Percentiles rank a stretch among this genome's conserved stretches.
Evolutionary conservation across 2,888 invertebrate genomes (phyloP).

Genomic region (Macaria liturata): DNA sequence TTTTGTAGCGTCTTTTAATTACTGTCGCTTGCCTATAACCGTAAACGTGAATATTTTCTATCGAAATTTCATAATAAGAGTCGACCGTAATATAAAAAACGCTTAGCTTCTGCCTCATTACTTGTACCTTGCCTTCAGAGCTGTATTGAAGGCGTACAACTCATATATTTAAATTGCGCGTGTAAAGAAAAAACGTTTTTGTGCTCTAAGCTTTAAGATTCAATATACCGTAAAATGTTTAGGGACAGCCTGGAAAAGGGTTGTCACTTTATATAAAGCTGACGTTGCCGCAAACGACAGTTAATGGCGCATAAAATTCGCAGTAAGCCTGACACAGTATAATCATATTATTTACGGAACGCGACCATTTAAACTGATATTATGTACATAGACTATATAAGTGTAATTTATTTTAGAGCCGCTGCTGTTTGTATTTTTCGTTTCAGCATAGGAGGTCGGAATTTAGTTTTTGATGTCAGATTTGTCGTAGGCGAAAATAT

Average conservation of each 20-base stretch:
- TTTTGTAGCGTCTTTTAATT: conserved; percentile 16
- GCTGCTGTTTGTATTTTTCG: no score
- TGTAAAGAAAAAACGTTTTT: conserved; percentile 44
- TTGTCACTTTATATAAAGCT: conserved; percentile 75
- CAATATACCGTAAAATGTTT: conserved; percentile 45
- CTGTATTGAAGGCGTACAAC: conserved; percentile 55
- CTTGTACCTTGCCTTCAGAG: conserved; percentile 51
- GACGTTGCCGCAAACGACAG: conserved; percentile 70
- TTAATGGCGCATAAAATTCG: conserved; percentile 76
- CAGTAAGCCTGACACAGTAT: conserved; percentile 62
- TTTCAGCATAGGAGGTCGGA: no score
- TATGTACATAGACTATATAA: conserved; percentile 19
- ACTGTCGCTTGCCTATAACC: conserved; percentile 3
- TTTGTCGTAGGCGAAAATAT: no score
- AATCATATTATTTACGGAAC: conserved; percentile 60
- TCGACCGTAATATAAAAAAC: conserved; percentile 43
- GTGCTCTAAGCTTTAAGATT: conserved; percentile 40
- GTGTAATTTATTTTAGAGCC: background rate
- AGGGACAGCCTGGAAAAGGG: conserved; percentile 54
- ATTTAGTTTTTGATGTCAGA: no score
- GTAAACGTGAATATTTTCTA: conserved; percentile 20
- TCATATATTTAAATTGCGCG: conserved; percentile 50
- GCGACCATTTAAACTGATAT: conserved; percentile 46
- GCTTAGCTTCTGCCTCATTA: conserved; percentile 60
- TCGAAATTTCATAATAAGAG: conserved; percentile 22